Base-by-base conservation (phyloP, 2,888 invertebrate genomes). In the Nasonovia ribisnigri region DNA sequence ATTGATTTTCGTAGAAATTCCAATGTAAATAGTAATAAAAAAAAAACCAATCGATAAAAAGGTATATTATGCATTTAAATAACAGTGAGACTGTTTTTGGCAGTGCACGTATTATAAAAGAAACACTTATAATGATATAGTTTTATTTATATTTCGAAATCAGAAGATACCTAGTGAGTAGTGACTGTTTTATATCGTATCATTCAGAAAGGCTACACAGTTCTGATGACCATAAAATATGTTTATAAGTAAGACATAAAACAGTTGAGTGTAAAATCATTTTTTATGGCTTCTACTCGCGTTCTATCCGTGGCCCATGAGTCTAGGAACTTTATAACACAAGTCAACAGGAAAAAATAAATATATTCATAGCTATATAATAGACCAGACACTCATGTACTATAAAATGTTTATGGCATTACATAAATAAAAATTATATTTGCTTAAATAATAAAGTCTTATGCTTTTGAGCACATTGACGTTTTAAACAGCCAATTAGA, bases 141-240 rank as follows among this genome's bases (percentile, higher is more conserved):
- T 88, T 54, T 88, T 88, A 88, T 88, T 88, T 51, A 36, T 51
- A 42, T 88, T 88, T 42, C 24, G 3, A 54, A 51, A 88, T 88
- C 16, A 88, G 24, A 13, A 86, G 77, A 20, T 77, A 36, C 77
- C 20, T 20, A 36, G 36, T 29, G 43, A 86, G 5, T n/a, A 46
- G 86, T 24, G 13, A 48, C 86, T n/a, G 46, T 86, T 46, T 86
- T 86, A 86, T 86, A 48, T 46, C 13, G 46, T 46, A 26, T 60
- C 42, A 42, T 89, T 89, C 57, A 42, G 54, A 42, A 13, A 13
- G 54, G 46, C 29, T 26, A 42, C 54, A 36, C 57, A 67, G n/a
- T 57, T 57, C n/a, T 90, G 84, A 84, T 77, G 48, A 84, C 51
- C 29, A 42, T 84, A 91, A 84, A 91, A 91, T 91, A 42, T 84